Conservation (phyloP, 37 sponge, comb jelly and placozoan species). For the Halisarca cf. caerulea region DNA sequence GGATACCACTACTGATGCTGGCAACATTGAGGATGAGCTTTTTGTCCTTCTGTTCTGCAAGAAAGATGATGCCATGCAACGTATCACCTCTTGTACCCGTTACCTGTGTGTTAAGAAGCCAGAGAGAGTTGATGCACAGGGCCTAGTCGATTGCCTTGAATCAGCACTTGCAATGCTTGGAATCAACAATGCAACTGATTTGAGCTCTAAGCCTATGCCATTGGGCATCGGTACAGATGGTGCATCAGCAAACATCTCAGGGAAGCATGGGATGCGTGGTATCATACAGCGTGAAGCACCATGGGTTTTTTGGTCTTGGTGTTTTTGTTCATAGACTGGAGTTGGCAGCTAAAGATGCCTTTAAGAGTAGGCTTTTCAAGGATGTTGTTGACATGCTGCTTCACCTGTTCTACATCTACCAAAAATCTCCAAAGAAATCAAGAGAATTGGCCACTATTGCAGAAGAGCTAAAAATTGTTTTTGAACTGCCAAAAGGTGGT, state of each 20-base stretch:
- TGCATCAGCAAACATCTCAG: conserved; percentile 55
- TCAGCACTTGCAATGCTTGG: conserved; percentile 29
- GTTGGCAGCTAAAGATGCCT: conserved; percentile 57
- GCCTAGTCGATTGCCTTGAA: conserved; percentile 34
- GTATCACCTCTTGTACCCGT: conserved; percentile 33
- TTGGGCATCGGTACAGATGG: conserved; percentile 68
- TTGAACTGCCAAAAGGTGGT: conserved; percentile 44
- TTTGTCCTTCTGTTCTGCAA: conserved; percentile 55
- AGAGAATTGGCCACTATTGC: conserved; percentile 42
- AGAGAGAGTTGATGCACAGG: conserved; percentile 45
- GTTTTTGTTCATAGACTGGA: conserved; percentile 62
- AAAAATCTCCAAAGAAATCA: conserved; percentile 57
- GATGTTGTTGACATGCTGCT: conserved; percentile 61
- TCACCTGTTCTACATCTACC: conserved; percentile 45
- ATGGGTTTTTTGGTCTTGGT: conserved; percentile 66
- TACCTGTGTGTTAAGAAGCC: conserved; percentile 47
- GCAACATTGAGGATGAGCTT: conserved; percentile 56
- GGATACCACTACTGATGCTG: conserved; percentile 41
- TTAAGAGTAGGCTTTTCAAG: conserved; percentile 33
- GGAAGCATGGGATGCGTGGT: conserved; percentile 52
- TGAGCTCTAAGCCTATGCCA: conserved; percentile 40
- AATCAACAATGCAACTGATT: conserved; percentile 18
- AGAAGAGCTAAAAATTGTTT: conserved; percentile 51
- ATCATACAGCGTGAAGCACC: conserved; percentile 38
- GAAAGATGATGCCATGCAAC: conserved; percentile 26